Evolutionary conservation across 2,113 vertebrate species (phyloP).

Genomic region (Oryzias celebensis): DNA sequence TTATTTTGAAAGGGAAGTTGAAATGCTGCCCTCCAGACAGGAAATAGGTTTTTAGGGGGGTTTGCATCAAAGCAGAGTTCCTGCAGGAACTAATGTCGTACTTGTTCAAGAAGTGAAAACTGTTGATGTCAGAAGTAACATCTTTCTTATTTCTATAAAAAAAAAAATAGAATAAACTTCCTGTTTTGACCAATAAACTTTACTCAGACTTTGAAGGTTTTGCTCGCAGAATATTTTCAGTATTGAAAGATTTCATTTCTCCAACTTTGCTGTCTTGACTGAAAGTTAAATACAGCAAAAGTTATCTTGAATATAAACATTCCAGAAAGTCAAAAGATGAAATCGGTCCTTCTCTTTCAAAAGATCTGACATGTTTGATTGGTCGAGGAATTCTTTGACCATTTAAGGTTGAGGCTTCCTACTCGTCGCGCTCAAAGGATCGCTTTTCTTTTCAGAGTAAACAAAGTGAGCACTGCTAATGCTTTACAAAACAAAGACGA

Average conservation of each 20-base stretch:
- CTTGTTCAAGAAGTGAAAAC: too few relatives aligned
- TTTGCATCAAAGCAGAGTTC: too few relatives aligned
- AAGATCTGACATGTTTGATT: conserved; percentile 30
- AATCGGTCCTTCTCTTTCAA: conserved; percentile 16
- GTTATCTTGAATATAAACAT: too few relatives aligned
- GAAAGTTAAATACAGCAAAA: neutral
- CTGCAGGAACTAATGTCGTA: too few relatives aligned
- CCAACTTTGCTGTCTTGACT: neutral
- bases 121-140: too few relatives aligned
- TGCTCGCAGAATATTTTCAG: too few relatives aligned
- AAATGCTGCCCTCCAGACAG: neutral
- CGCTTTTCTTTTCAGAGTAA: conserved; percentile 19
- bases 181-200: too few relatives aligned
- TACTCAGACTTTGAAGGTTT: too few relatives aligned
- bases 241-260: neutral
- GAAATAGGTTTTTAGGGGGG: neutral
- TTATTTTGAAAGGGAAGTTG: too few relatives aligned
- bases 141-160: too few relatives aligned
- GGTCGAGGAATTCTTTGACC: conserved; percentile 28
- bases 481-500: neutral
- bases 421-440: conserved; percentile 20
- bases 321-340: neutral
- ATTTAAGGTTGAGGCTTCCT: conserved; percentile 31
- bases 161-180: too few relatives aligned
- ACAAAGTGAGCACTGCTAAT: conserved; percentile 28